phyloP scores from a whole-genome alignment of 2,113 vertebrate species.

The Engystomops pustulosus region DNA sequence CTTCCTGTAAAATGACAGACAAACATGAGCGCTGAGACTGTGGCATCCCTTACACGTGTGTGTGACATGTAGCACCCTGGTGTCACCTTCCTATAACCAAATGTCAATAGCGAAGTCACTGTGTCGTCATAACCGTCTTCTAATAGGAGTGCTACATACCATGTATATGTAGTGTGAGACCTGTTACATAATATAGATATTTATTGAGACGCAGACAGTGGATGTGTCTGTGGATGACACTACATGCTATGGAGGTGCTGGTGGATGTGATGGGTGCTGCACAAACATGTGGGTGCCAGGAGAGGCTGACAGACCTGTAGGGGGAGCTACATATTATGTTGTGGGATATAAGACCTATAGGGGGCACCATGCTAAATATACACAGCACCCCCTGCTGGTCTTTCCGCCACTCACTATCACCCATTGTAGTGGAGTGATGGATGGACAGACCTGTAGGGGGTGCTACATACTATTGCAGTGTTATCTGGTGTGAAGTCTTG shows the following conservation, averaged over 20 bases:
- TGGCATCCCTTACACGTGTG: background rate
- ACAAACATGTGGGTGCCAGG: background rate
- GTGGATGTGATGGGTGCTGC: background rate
- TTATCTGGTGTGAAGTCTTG: background rate
- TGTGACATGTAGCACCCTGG: background rate
- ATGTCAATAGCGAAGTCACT: background rate
- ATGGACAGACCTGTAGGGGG: background rate
- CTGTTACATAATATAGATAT: background rate
- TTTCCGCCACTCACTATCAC: too few relatives aligned
- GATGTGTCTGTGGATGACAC: background rate
- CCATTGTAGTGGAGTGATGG: background rate
- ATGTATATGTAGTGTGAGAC: too few relatives aligned
- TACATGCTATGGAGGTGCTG: background rate
- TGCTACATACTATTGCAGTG: background rate
- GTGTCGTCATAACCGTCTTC: background rate
- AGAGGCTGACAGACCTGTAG: background rate
- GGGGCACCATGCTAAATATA: too few relatives aligned
- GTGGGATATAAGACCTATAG: background rate
- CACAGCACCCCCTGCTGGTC: too few relatives aligned
- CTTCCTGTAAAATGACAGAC: background rate
- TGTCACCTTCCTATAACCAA: background rate
- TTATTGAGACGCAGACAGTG: background rate
- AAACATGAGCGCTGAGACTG: background rate
- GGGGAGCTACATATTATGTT: background rate
- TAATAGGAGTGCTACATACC: background rate